Conservation (phyloP, 64 coral and sea anemone genomes). For the Acropora tenuis region DNA sequence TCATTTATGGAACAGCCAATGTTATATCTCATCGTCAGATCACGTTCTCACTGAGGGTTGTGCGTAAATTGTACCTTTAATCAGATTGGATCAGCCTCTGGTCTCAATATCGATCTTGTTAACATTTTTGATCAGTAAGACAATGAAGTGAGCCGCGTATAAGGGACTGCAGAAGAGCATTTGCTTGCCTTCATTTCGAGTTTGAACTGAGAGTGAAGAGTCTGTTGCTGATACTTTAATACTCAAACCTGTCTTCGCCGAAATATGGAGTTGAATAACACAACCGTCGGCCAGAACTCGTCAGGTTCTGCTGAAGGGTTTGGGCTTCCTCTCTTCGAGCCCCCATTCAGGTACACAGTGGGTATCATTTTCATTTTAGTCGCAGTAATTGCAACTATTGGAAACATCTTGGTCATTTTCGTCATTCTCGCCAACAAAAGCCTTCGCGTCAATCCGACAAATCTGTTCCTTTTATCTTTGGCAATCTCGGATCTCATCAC, state of each 20-base stretch:
- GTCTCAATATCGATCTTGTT: background rate
- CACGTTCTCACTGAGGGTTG: too few relatives aligned
- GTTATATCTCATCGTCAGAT: too few relatives aligned
- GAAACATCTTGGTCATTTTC: constrained; percentile 49
- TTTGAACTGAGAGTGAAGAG: background rate
- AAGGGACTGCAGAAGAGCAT: background rate
- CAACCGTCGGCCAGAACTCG: background rate
- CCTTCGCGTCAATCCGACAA: constrained; percentile 39
- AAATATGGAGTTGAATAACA: background rate
- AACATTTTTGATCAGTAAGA: background rate
- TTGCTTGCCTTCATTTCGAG: background rate
- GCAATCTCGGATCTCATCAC: constrained; percentile 70
- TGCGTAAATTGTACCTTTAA: too few relatives aligned
- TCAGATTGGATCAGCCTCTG: background rate
- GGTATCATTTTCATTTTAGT: constrained; percentile 20
- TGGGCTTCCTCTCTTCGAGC: background rate
- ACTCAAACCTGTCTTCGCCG: background rate
- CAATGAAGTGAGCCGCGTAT: background rate
- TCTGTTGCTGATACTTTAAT: background rate
- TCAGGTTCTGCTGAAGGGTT: background rate
- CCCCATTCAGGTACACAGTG: background rate
- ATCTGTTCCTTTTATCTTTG: constrained; percentile 63
- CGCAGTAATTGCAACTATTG: constrained; percentile 32
- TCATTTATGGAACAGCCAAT: too few relatives aligned
- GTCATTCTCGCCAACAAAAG: constrained; percentile 44